Evolutionary conservation across 92 coral and sea anemone genomes (phyloP).

Genomic region (Zoanthus solanderi): DNA sequence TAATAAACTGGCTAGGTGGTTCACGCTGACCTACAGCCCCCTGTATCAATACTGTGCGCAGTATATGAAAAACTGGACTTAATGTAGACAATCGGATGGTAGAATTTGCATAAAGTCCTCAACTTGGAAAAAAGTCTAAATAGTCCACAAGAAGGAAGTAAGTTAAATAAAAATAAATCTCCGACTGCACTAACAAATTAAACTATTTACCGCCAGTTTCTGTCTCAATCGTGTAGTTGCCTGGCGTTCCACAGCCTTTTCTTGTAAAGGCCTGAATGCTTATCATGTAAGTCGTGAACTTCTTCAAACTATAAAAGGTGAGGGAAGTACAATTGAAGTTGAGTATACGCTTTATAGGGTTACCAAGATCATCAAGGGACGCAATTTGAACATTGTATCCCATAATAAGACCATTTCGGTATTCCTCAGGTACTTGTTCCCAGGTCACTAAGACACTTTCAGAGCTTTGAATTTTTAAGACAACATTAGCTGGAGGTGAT

Average conservation of each 20-base stretch:
- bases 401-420: constrained; percentile 14
- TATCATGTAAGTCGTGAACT: constrained; percentile 39
- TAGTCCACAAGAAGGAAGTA: too few relatives aligned
- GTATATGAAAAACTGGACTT: too few relatives aligned
- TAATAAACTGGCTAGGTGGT: too few relatives aligned
- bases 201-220: constrained; percentile 18
- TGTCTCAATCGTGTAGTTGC: constrained; percentile 3
- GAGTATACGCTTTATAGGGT: neutral
- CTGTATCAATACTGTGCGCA: too few relatives aligned
- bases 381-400: constrained; percentile 8
- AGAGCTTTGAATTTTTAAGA: neutral
- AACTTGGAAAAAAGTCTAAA: too few relatives aligned
- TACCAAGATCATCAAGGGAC: constrained; percentile 1
- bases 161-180: neutral
- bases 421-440: neutral
- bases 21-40: too few relatives aligned
- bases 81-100: too few relatives aligned
- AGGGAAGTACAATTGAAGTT: neutral
- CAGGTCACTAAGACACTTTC: constrained; percentile 13
- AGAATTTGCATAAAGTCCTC: too few relatives aligned
- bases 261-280: constrained; percentile 31
- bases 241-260: constrained; percentile 19
- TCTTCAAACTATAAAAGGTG: constrained; percentile 19
- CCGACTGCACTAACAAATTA: neutral
- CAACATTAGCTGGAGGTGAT: neutral